These are phyloP conservation scores for Acomys russatus DNA, from an alignment of 2,797 vertebrate genomes.

Conservation along the genomic window DNA sequence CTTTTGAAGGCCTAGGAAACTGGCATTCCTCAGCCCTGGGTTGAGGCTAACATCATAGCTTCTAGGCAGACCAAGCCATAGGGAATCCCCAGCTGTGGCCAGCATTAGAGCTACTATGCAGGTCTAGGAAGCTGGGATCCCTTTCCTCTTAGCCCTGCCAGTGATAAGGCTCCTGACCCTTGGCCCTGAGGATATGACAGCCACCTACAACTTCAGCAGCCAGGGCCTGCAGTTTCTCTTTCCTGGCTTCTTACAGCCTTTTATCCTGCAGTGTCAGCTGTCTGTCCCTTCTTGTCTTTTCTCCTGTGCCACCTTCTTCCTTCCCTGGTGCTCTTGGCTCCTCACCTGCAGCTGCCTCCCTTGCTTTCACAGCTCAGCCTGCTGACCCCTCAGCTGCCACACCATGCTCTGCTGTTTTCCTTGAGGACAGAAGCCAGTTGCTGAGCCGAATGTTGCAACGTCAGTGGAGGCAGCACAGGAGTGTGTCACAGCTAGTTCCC, in stretches of 20 bases:
- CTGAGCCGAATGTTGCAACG: background rate
- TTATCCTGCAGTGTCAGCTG: background rate
- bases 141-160: background rate
- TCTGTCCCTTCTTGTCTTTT: background rate
- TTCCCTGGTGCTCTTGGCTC: background rate
- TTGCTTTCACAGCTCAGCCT: background rate
- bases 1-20: background rate
- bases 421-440: background rate
- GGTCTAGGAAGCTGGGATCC: background rate
- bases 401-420: too few species aligned
- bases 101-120: background rate
- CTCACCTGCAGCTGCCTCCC: background rate
- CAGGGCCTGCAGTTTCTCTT: background rate
- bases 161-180: background rate
- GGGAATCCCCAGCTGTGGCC: background rate
- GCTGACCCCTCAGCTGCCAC: background rate
- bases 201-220: background rate
- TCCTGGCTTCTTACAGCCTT: background rate
- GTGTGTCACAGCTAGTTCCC: too few species aligned
- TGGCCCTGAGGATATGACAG: background rate
- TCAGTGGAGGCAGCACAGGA: background rate
- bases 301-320: too few species aligned
- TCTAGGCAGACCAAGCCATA: background rate
- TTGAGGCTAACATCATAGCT: background rate
- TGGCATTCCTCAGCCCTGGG: background rate